Conservation (phyloP, 2,888 invertebrate species). For the Diadromus collaris region DNA sequence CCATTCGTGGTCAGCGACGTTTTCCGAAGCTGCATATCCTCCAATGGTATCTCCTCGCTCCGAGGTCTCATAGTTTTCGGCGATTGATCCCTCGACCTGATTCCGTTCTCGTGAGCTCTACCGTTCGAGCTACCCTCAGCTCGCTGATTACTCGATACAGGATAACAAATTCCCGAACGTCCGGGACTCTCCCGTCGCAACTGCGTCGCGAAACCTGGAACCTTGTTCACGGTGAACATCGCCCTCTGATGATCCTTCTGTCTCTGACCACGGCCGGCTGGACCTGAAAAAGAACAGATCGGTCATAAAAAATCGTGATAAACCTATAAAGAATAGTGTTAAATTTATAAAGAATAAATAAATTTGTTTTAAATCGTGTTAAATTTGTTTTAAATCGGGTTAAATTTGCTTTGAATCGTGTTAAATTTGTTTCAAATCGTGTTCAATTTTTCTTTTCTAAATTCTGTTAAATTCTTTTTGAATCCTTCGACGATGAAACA, state of each 20-base stretch:
- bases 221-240: constrained; percentile 78
- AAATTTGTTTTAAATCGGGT: too few species aligned
- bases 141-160: constrained; percentile 64
- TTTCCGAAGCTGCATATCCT: constrained; percentile 84
- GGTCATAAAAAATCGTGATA: not conserved
- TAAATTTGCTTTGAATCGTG: too few species aligned
- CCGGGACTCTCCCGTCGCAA: constrained; percentile 80
- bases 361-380: too few species aligned
- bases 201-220: constrained; percentile 82
- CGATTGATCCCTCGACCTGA: constrained; percentile 87
- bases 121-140: constrained; percentile 67
- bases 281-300: constrained; percentile 65
- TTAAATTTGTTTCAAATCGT: too few species aligned
- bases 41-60: constrained; percentile 91
- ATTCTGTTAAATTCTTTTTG: too few species aligned
- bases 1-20: constrained; percentile 73
- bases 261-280: constrained; percentile 73
- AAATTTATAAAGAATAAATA: too few species aligned
- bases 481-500: constrained; percentile 56
- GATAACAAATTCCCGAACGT: constrained; percentile 60
- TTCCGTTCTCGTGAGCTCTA: constrained; percentile 74
- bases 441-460: too few species aligned
- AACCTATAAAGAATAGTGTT: too few species aligned
- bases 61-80: constrained; percentile 87
- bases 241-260: constrained; percentile 74